phyloP scores from a whole-genome alignment of 2,888 invertebrate genomes.

The Pachymerium ferrugineum region DNA sequence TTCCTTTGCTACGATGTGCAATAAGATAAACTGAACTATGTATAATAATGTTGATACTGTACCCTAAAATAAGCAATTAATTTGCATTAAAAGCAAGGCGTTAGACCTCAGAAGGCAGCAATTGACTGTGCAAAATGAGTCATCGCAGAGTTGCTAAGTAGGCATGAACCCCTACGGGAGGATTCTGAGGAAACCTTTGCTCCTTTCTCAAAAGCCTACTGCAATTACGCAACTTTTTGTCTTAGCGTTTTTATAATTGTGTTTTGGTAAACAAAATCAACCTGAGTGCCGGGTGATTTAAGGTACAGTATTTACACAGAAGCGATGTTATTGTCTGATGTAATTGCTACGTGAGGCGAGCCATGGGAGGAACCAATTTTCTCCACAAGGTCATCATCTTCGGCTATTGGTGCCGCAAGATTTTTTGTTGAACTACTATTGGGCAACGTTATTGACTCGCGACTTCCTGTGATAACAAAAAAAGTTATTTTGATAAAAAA shows the following conservation, averaged over 20 bases:
- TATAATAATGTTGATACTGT: no score
- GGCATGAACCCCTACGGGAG: not conserved
- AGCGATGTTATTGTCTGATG: not conserved
- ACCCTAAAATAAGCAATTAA: no score
- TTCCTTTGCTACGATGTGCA: no score
- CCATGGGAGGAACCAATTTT: no score
- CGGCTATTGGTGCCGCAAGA: not conserved
- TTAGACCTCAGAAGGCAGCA: not conserved
- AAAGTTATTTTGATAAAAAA: no score
- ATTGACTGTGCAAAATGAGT: constrained; percentile 6
- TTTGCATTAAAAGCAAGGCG: constrained; percentile 21
- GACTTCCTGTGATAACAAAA: constrained; percentile 18
- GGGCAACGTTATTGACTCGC: not conserved
- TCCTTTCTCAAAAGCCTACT: not conserved
- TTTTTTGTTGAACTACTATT: not conserved
- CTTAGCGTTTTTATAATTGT: constrained; percentile 1
- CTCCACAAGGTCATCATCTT: not conserved
- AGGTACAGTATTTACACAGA: not conserved
- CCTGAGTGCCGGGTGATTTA: not conserved
- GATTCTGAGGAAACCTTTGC: not conserved
- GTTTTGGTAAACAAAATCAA: not conserved
- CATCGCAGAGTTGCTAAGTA: not conserved
- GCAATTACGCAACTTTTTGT: not conserved
- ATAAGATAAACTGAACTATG: no score
- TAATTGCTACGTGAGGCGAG: not conserved